Base-by-base conservation (phyloP, 2,888 invertebrate species). In the Orthosia gothica region DNA sequence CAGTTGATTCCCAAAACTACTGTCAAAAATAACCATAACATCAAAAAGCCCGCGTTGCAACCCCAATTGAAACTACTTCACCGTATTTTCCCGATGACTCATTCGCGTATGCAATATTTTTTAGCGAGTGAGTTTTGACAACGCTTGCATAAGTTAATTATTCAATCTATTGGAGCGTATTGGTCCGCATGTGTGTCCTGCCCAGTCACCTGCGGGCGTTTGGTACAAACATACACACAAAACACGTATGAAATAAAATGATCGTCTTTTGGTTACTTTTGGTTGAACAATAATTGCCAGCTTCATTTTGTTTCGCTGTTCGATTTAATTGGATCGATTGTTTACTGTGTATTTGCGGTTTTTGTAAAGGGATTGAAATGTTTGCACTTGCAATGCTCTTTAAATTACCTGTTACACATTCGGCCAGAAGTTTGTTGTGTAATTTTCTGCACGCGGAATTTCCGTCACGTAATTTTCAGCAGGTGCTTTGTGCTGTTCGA, bases 141-240 rank as follows among this genome's bases (percentile, higher is more conserved):
- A 89, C 83, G 82, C 76, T 58, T 77, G 76, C 81, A 78, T 87
- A 86, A 86, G 88, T 90, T 84, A 90, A 91, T 91, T 90, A 91
- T 89, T 88, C 90, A 89, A 89, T 82, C 83, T 90, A 82, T 87
- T 87, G 91, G 84, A 84, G 87, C 89, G 88, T 83, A 76, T 65
- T 82, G 78, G 64, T 61, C 62, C 50, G 66, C 58, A 50, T 64
- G 55, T 71, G 45, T 73, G 72, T 72, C 15, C 13, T 72, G 75
- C 68, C 71, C 70, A 80, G 65, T 71, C 84, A 86, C 84, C 71
- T 81, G 84, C 45, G 65, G 67, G 58, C 59, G 59, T 70, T 59
- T 65, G 66, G 58, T 26, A 70, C 75, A 76, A 86, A 82, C 65
- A 68, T 49, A 64, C 61, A 68, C 66, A 57, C 45, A 9, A 59